Conservation (phyloP, 2,113 vertebrate genomes). For the Oncorhynchus nerka region DNA sequence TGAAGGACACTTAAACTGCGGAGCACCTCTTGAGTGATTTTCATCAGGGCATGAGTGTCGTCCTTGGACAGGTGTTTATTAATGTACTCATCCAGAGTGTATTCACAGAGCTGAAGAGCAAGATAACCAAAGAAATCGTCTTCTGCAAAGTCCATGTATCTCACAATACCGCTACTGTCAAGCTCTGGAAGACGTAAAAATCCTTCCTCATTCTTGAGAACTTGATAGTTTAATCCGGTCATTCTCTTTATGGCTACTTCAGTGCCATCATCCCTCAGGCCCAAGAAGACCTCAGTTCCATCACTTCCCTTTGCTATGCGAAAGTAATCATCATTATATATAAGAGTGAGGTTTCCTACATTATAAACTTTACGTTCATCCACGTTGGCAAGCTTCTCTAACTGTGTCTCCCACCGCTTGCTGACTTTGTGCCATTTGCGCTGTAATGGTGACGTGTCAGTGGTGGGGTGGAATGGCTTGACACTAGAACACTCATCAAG, state of each 20-base stretch:
- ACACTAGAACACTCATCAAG: slow-evolving; percentile 2
- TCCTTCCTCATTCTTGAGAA: slow-evolving; percentile 52
- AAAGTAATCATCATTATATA: slow-evolving; percentile 16
- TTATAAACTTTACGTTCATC: slow-evolving; percentile 9
- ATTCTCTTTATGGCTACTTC: slow-evolving; percentile 62
- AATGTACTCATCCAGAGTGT: slow-evolving; percentile 64
- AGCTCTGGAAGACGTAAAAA: slow-evolving; percentile 52
- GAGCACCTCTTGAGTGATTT: slow-evolving; percentile 43
- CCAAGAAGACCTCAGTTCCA: slow-evolving; percentile 58
- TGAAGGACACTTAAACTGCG: slow-evolving; percentile 55
- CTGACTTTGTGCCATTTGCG: slow-evolving; percentile 2
- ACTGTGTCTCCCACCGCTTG: slow-evolving; percentile 34
- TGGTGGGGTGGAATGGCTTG: fast-evolving
- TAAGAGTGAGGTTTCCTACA: slow-evolving; percentile 23
- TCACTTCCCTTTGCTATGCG: slow-evolving; percentile 50
- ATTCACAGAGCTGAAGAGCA: slow-evolving; percentile 68
- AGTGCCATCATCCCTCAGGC: slow-evolving; percentile 54
- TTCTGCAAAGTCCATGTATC: slow-evolving; percentile 54
- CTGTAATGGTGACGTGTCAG: not conserved
- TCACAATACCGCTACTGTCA: slow-evolving; percentile 49
- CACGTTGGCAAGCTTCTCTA: slow-evolving; percentile 11
- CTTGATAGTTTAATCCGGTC: slow-evolving; percentile 39
- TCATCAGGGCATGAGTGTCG: not conserved
- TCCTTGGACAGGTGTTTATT: not conserved
- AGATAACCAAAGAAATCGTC: slow-evolving; percentile 66